A percentile compares a stretch with the other conserved stretches of the same genome.
These are phyloP conservation scores for Octodonta nipae DNA, from an alignment of 2,888 invertebrate genomes.

Conservation along the genomic window DNA sequence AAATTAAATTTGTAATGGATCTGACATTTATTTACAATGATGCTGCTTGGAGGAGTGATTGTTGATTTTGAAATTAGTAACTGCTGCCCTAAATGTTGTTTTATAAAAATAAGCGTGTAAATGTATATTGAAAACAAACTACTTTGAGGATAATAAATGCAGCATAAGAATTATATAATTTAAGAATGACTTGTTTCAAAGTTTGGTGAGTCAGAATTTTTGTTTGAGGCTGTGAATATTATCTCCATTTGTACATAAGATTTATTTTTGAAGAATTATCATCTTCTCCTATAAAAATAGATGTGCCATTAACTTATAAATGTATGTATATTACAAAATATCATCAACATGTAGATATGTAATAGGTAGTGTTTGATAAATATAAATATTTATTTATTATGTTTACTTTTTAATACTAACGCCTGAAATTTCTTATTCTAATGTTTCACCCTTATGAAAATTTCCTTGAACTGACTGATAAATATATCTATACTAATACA, in stretches of 20 bases:
- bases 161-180: constrained; percentile 9
- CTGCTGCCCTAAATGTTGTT: too few species aligned
- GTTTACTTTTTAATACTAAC: constrained; percentile 4
- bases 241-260: constrained; percentile 23
- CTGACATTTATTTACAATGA: too few species aligned
- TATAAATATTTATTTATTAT: constrained; percentile 30
- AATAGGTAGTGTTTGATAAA: constrained; percentile 28
- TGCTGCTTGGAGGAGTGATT: too few species aligned
- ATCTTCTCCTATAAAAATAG: constrained; percentile 23
- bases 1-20: too few species aligned
- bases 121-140: too few species aligned
- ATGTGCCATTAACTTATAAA: constrained; percentile 29
- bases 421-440: too few species aligned
- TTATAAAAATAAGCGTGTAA: too few species aligned
- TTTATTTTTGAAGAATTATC: constrained; percentile 20
- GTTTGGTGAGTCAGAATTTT: constrained; percentile 20
- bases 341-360: constrained; percentile 21
- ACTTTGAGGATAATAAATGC: constrained; percentile 11
- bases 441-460: too few species aligned
- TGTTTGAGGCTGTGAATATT: constrained; percentile 30
- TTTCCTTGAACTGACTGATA: too few species aligned
- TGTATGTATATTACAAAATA: constrained; percentile 9
- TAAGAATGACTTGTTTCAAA: too few species aligned
- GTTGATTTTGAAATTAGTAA: too few species aligned
- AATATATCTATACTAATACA: too few species aligned